phyloP scores from a whole-genome alignment of 2,113 vertebrate species.

The Boleophthalmus pectinirostris region DNA sequence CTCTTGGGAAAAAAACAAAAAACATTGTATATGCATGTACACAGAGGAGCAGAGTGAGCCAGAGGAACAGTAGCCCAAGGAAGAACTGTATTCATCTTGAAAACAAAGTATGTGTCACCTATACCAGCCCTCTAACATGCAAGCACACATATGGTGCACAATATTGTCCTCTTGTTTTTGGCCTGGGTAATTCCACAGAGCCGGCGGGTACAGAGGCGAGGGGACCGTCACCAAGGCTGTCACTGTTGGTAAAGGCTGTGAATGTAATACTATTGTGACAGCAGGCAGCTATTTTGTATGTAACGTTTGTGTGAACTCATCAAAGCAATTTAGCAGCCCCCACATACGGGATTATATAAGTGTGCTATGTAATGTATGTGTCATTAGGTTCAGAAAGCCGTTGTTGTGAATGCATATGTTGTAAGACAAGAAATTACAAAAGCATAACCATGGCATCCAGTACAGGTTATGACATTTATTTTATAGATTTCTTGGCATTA shows the following conservation, averaged over 20 bases:
- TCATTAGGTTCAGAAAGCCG: not conserved
- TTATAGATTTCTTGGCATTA: not conserved
- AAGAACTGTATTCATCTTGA: slow-evolving; percentile 25
- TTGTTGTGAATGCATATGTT: not conserved
- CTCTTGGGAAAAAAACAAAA: not conserved
- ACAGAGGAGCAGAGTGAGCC: not conserved
- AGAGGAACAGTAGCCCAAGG: slow-evolving; percentile 12
- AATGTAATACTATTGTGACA: slow-evolving; percentile 10
- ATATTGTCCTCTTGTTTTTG: slow-evolving; percentile 15
- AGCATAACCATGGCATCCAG: not conserved
- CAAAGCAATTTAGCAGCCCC: not conserved
- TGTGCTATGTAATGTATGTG: not conserved
- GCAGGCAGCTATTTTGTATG: slow-evolving; percentile 2
- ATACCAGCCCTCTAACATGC: slow-evolving; percentile 10
- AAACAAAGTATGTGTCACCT: slow-evolving; percentile 25
- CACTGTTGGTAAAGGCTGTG: slow-evolving; percentile 5
- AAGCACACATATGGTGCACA: slow-evolving; percentile 8
- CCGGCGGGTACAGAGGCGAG: slow-evolving; percentile 17
- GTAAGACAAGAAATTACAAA: not conserved
- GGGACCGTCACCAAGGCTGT: slow-evolving; percentile 23
- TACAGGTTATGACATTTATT: not conserved
- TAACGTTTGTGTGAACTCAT: slow-evolving; percentile 8
- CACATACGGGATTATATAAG: not conserved
- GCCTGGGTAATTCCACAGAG: slow-evolving; percentile 36
- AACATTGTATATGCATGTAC: not conserved